phyloP scores from a whole-genome alignment of 2,888 invertebrate genomes.

The Therioaphis trifolii region DNA sequence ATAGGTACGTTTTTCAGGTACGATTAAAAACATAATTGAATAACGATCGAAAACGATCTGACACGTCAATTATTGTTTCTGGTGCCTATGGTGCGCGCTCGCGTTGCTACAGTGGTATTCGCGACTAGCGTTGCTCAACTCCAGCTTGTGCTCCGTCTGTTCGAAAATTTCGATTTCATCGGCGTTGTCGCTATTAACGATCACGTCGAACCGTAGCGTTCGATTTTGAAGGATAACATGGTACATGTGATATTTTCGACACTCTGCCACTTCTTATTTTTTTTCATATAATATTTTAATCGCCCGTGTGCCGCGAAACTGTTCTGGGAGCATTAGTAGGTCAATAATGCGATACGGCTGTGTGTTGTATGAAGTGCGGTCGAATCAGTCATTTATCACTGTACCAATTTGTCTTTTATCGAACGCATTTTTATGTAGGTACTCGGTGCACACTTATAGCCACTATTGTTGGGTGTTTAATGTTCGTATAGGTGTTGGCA shows the following conservation, averaged over 20 bases:
- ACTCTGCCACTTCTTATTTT: neutral
- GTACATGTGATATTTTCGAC: neutral
- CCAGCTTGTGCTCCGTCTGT: too few species aligned
- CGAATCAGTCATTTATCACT: slow-evolving; percentile 29
- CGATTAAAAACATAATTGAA: too few species aligned
- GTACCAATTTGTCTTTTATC: neutral
- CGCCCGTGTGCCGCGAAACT: neutral
- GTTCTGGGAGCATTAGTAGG: neutral
- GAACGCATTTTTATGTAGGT: neutral
- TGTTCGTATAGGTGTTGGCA: too few species aligned
- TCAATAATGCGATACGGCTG: neutral
- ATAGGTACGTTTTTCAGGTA: too few species aligned
- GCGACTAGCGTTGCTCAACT: too few species aligned
- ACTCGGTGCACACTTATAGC: neutral
- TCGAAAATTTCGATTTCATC: too few species aligned
- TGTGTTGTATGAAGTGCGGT: neutral
- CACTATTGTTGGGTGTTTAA: neutral
- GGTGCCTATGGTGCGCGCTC: too few species aligned
- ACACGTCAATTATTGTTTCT: too few species aligned
- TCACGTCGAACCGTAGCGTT: neutral
- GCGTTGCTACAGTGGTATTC: too few species aligned
- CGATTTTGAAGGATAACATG: neutral
- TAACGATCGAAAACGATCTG: too few species aligned
- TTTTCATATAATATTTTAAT: neutral
- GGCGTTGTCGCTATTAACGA: too few species aligned